Evolutionary conservation across 2,888 invertebrate genomes (phyloP).

Genomic region (Hirtodrosophila trivittata): DNA sequence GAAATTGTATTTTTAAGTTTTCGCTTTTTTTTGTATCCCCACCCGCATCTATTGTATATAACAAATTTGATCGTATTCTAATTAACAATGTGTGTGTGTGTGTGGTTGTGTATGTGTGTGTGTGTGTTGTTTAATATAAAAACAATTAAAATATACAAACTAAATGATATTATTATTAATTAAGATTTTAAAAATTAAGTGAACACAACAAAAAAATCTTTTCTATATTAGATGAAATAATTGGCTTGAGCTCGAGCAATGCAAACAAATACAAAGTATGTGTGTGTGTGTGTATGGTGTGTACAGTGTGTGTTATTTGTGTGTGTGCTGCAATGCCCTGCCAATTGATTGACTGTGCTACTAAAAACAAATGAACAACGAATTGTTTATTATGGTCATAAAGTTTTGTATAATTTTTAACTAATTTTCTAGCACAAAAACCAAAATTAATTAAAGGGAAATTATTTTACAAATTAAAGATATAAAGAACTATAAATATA

Average conservation of each 20-base stretch:
- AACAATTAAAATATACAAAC: constrained; percentile 52
- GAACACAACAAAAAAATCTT: constrained; percentile 65
- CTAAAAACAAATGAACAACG: constrained; percentile 54
- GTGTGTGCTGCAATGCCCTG: constrained; percentile 46
- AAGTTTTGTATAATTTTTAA: constrained; percentile 18
- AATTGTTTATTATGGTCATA: constrained; percentile 6
- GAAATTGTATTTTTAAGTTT: constrained; percentile 28
- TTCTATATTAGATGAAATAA: constrained; percentile 52
- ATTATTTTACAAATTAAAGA: constrained; percentile 26
- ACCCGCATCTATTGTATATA: constrained; percentile 37
- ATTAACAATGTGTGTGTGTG: constrained; percentile 45
- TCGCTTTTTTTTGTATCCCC: constrained; percentile 16
- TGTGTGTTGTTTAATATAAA: constrained; percentile 21
- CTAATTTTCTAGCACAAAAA: constrained; percentile 32
- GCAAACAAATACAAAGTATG: constrained; percentile 27
- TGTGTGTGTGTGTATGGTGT: constrained; percentile 28
- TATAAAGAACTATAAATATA: constrained; percentile 18
- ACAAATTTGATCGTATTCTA: constrained; percentile 55
- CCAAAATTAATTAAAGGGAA: constrained; percentile 12
- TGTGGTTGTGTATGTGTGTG: background rate
- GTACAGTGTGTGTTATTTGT: constrained; percentile 11
- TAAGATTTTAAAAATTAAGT: constrained; percentile 54
- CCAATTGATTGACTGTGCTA: constrained; percentile 56
- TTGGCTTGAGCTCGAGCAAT: constrained; percentile 66
- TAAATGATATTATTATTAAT: constrained; percentile 35